Evolutionary conservation across 2,113 vertebrate genomes (phyloP).

Genomic region (Gambusia holbrooki): DNA sequence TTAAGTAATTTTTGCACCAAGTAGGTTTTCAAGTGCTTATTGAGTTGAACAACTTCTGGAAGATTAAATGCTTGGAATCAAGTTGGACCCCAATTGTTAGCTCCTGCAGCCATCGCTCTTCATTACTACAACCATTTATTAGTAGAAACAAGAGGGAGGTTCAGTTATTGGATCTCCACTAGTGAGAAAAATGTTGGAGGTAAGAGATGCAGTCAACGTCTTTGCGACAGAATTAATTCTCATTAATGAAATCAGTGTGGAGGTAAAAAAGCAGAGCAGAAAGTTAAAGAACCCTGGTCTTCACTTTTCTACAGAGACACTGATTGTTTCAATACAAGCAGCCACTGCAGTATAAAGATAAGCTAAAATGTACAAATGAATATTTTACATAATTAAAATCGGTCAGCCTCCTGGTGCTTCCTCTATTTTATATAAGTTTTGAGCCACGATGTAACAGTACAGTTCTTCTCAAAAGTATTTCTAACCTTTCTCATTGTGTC

Average conservation of each 20-base stretch:
- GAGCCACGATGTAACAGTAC: too few species aligned
- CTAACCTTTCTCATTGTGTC: too few species aligned
- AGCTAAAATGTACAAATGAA: constrained; percentile 2
- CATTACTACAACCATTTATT: constrained; percentile 60
- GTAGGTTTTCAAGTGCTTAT: not conserved
- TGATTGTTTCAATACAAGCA: constrained; percentile 19
- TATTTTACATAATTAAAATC: not conserved
- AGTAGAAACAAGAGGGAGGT: constrained; percentile 53
- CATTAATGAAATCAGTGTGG: constrained; percentile 55
- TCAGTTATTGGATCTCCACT: constrained; percentile 35
- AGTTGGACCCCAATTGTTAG: not conserved
- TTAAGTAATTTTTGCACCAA: not conserved
- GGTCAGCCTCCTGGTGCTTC: too few species aligned
- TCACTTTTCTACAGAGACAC: constrained; percentile 1
- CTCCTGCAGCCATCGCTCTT: not conserved
- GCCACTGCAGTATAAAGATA: constrained; percentile 17
- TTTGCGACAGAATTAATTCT: constrained; percentile 42
- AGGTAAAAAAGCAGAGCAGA: constrained; percentile 50
- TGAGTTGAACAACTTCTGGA: not conserved
- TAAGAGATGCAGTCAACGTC: constrained; percentile 33
- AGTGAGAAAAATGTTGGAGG: constrained; percentile 38
- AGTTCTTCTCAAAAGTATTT: too few species aligned
- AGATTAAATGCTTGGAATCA: constrained; percentile 1
- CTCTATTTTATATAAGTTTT: too few species aligned
- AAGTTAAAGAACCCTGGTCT: constrained; percentile 8